A percentile compares a stretch with the other conserved stretches of the same genome.
These are phyloP conservation scores for Vulpes vulpes DNA, from an alignment of 2,113 vertebrate species.

Conservation along the genomic window DNA sequence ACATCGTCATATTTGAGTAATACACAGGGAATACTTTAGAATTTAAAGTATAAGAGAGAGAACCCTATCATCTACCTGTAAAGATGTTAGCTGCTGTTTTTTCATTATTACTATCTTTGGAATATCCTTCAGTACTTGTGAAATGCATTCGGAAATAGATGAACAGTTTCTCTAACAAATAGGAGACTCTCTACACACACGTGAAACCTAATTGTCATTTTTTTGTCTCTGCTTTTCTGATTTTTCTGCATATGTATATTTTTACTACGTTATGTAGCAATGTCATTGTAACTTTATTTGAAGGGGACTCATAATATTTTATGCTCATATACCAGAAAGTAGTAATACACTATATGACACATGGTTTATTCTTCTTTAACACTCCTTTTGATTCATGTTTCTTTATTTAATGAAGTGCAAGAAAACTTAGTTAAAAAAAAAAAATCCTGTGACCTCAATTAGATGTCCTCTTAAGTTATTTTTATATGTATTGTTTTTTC, in stretches of 20 bases:
- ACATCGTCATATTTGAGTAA: not conserved
- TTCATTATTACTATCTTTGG: not conserved
- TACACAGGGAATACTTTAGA: not conserved
- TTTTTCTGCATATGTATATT: not conserved
- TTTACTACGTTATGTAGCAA: not conserved
- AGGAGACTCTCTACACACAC: not conserved
- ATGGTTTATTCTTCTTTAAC: not conserved
- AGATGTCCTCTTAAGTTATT: not conserved
- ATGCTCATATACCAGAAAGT: not conserved
- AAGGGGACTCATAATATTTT: not conserved
- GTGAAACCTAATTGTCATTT: not conserved
- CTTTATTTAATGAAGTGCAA: not conserved
- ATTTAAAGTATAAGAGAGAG: conserved; percentile 35
- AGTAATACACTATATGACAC: not conserved
- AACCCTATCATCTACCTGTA: not conserved
- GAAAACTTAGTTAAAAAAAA: not conserved
- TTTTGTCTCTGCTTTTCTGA: not conserved
- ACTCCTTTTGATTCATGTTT: not conserved
- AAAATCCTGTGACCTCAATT: not conserved
- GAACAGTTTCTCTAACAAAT: not conserved
- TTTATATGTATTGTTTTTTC: not conserved
- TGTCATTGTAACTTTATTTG: not conserved
- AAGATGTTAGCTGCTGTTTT: conserved; percentile 52
- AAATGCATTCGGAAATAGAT: conserved; percentile 18
- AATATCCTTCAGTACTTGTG: conserved; percentile 25